phyloP scores from a whole-genome alignment of 2,888 invertebrate species.

The Rhagonycha fulva region DNA sequence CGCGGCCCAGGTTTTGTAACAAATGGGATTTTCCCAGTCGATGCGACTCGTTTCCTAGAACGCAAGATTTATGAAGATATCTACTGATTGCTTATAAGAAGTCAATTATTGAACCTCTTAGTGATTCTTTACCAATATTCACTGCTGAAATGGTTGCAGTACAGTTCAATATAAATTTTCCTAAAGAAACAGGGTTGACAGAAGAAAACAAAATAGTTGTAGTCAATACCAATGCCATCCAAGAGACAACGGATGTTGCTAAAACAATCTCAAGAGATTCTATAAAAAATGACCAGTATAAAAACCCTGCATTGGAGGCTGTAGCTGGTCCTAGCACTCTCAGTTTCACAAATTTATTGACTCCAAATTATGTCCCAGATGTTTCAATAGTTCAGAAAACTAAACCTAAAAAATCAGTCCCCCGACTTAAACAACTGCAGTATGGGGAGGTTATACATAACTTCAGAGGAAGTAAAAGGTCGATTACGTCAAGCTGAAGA shows the following conservation, averaged over 20 bases:
- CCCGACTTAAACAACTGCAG: not conserved
- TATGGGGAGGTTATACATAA: conserved; percentile 7
- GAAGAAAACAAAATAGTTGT: not conserved
- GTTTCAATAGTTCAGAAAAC: not conserved
- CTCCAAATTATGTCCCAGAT: not conserved
- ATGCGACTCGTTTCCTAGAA: not conserved
- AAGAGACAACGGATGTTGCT: not conserved
- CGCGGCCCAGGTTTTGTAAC: too few relatives aligned
- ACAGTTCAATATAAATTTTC: not conserved
- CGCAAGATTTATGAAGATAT: not conserved
- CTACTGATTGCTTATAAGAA: not conserved
- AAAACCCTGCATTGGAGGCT: not conserved
- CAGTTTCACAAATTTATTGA: not conserved
- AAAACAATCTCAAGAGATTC: not conserved
- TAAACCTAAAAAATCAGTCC: not conserved
- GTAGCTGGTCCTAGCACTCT: not conserved
- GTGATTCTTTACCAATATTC: not conserved
- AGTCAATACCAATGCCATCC: not conserved
- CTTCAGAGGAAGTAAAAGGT: not conserved
- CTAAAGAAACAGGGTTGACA: not conserved
- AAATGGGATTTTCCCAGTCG: not conserved
- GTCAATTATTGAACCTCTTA: not conserved
- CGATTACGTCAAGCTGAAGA: conserved; percentile 1
- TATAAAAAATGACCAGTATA: not conserved
- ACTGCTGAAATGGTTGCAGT: not conserved